A percentile compares a stretch with the other conserved stretches of the same genome.
These are phyloP conservation scores for Anas bernieri DNA, from an alignment of 2,797 vertebrate genomes.

Conservation along the genomic window DNA sequence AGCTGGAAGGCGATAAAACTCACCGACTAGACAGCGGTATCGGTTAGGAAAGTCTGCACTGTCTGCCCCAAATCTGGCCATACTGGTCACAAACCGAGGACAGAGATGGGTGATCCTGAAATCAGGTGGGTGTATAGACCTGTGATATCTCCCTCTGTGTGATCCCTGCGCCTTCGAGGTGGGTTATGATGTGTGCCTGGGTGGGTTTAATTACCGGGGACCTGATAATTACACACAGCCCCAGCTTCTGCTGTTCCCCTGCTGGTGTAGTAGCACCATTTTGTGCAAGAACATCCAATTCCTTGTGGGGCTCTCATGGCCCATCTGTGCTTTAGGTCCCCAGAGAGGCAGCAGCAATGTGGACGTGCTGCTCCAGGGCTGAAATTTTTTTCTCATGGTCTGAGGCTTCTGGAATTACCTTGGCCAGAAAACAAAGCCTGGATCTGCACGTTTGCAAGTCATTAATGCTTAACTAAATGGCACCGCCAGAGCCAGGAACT, in stretches of 20 bases:
- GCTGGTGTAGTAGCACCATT: not conserved
- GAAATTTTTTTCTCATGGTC: not conserved
- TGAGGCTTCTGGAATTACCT: not conserved
- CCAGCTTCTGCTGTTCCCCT: not conserved
- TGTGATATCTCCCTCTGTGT: rapidly evolving
- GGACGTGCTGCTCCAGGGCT: rapidly evolving
- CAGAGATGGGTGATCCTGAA: rapidly evolving
- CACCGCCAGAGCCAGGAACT: not conserved
- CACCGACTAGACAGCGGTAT: rapidly evolving
- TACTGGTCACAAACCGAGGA: rapidly evolving
- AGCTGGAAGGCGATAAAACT: not conserved
- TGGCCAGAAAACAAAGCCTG: rapidly evolving
- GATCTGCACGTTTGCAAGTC: rapidly evolving
- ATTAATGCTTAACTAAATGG: rapidly evolving
- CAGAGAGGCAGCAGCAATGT: rapidly evolving
- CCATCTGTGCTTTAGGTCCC: not conserved
- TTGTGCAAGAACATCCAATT: not conserved
- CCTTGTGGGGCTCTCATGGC: not conserved
- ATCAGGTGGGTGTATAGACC: rapidly evolving
- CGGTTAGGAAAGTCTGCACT: rapidly evolving
- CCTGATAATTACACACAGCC: not conserved
- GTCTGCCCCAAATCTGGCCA: rapidly evolving
- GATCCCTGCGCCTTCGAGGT: not conserved
- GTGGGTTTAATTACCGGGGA: not conserved
- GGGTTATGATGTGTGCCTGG: not conserved